A percentile compares a stretch with the other conserved stretches of the same genome.
phyloP scores from a whole-genome alignment of 2,888 invertebrate species.

The Margaritifera margaritifera region DNA sequence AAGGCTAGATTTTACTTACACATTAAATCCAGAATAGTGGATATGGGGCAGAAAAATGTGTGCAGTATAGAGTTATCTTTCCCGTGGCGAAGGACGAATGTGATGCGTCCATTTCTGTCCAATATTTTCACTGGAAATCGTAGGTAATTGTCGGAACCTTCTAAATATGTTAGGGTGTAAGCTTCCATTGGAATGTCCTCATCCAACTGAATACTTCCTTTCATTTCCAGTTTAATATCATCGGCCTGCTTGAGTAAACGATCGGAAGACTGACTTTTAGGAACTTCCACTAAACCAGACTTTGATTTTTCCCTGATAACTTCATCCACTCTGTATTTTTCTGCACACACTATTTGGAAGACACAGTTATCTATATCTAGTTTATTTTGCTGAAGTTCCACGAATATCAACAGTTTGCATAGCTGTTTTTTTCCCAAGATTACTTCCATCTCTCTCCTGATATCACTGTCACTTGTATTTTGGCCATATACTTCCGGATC shows the following conservation, averaged over 20 bases:
- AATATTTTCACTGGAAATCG: conserved; percentile 31
- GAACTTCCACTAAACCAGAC: conserved; percentile 33
- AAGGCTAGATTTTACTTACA: conserved; percentile 20
- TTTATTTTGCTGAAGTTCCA: conserved; percentile 27
- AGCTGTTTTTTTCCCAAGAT: conserved; percentile 36
- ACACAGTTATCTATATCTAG: conserved; percentile 28
- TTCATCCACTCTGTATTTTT: conserved; percentile 30
- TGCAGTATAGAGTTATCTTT: conserved; percentile 32
- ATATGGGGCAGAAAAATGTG: conserved; percentile 32
- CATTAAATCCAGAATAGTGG: conserved; percentile 25
- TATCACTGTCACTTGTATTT: conserved; percentile 14
- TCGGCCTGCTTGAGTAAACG: conserved; percentile 34
- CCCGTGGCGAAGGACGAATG: conserved; percentile 33
- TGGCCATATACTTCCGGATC: conserved; percentile 24
- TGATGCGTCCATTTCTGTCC: conserved; percentile 26
- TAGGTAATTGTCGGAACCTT: conserved; percentile 38
- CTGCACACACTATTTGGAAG: conserved; percentile 29
- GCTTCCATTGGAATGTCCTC: conserved; percentile 37
- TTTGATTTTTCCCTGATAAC: conserved; percentile 35
- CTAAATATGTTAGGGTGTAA: conserved; percentile 35
- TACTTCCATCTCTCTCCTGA: conserved; percentile 36
- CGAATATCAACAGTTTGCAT: conserved; percentile 36
- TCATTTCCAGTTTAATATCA: conserved; percentile 35
- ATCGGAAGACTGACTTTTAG: conserved; percentile 41
- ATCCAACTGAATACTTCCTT: conserved; percentile 30